A percentile compares a stretch with the other conserved stretches of the same genome.
phyloP scores from a whole-genome alignment of 1,140 invertebrate species.

The Zaprionus tsacasi region DNA sequence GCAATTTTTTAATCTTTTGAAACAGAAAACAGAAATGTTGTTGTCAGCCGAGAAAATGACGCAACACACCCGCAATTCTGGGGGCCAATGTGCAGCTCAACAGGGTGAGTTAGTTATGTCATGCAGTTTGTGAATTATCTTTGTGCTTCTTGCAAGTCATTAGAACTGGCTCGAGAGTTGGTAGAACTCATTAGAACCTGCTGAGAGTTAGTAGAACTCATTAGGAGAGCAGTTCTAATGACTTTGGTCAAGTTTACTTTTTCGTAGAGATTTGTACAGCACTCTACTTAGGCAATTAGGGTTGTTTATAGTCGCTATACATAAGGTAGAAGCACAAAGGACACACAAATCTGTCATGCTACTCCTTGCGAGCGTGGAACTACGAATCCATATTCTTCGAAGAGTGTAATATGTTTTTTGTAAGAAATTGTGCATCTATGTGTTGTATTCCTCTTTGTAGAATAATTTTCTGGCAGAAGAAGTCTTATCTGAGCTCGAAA shows the following conservation, averaged over 20 bases:
- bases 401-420: no score
- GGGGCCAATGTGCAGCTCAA: constrained; percentile 21
- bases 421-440: no score
- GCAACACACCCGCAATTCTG: constrained; percentile 40
- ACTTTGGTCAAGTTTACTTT: neutral
- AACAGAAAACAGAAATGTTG: constrained; percentile 49
- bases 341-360: no score
- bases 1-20: constrained; percentile 77
- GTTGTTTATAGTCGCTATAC: no score
- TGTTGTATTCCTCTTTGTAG: no score
- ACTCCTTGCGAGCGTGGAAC: no score
- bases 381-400: no score
- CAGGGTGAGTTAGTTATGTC: neutral
- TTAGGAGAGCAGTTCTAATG: neutral
- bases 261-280: neutral
- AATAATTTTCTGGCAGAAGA: no score
- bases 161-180: neutral
- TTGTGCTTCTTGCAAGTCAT: neutral
- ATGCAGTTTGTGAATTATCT: neutral
- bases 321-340: no score
- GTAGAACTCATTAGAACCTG: neutral
- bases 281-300: neutral
- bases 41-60: constrained; percentile 41
- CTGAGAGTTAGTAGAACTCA: neutral
- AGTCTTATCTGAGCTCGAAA: no score